phyloP scores from a whole-genome alignment of 2,888 invertebrate species.

The Xanthorhoe designata region DNA sequence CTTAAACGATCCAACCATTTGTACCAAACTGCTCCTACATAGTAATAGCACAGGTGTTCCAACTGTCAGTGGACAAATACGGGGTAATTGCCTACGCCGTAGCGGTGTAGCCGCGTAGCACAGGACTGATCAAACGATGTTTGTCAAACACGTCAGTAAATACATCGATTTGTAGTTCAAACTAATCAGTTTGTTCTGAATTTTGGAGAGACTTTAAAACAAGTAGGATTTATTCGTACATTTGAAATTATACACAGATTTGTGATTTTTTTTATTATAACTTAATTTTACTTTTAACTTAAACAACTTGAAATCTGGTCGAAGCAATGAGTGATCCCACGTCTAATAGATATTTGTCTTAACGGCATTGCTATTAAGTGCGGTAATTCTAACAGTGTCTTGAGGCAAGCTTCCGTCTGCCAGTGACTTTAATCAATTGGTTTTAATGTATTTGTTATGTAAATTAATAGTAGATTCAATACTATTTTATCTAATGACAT shows the following conservation, averaged over 20 bases:
- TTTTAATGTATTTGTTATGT: too few species aligned
- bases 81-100: constrained; percentile 45
- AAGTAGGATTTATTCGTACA: not conserved
- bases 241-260: too few species aligned
- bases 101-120: constrained; percentile 30
- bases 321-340: too few species aligned
- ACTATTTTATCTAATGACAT: too few species aligned
- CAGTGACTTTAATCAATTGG: too few species aligned
- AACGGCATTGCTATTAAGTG: too few species aligned
- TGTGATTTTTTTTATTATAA: not conserved
- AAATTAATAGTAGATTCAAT: too few species aligned
- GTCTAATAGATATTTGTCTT: too few species aligned
- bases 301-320: too few species aligned
- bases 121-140: constrained; percentile 28
- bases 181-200: not conserved
- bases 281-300: not conserved
- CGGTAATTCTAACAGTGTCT: too few species aligned
- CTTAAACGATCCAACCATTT: not conserved
- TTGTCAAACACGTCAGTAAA: constrained; percentile 22
- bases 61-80: constrained; percentile 40
- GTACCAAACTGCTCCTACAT: constrained; percentile 4
- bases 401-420: too few species aligned
- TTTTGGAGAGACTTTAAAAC: not conserved
- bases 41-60: constrained; percentile 25
- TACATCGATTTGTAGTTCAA: constrained; percentile 10